phyloP scores from a whole-genome alignment of 2,113 vertebrate genomes.

The Polyodon spathula region DNA sequence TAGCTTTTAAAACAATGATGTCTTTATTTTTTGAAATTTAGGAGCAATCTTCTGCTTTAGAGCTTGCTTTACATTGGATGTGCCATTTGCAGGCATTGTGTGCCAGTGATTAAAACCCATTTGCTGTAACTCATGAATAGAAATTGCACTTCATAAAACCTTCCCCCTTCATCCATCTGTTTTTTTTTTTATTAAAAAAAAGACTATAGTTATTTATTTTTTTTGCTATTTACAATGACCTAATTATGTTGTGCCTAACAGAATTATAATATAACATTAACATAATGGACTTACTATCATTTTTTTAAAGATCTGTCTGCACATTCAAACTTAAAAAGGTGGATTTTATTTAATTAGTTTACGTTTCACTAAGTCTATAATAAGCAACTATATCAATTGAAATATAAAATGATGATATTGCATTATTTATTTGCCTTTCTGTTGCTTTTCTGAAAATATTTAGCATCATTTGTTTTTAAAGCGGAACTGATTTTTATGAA shows the following conservation, averaged over 20 bases:
- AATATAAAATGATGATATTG: neutral
- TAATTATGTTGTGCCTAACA: constrained; percentile 57
- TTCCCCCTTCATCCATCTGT: constrained; percentile 28
- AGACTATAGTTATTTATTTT: constrained; percentile 26
- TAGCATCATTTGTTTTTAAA: too few species aligned
- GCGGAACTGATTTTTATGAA: too few species aligned
- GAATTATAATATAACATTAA: constrained; percentile 21
- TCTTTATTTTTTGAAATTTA: constrained; percentile 7
- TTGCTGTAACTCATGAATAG: constrained; percentile 30
- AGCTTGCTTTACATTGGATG: constrained; percentile 32
- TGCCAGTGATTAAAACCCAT: constrained; percentile 34
- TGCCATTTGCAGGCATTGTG: constrained; percentile 21
- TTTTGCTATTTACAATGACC: constrained; percentile 45
- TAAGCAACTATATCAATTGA: neutral
- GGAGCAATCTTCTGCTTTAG: constrained; percentile 27
- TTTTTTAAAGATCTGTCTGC: constrained; percentile 14
- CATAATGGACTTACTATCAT: constrained; percentile 23
- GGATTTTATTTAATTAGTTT: neutral
- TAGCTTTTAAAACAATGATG: constrained; percentile 6
- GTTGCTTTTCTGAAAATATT: neutral
- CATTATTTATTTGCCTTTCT: constrained; percentile 19
- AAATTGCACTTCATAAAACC: constrained; percentile 39
- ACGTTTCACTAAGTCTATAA: neutral
- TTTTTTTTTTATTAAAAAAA: constrained; percentile 37
- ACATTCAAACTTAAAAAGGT: constrained; percentile 2